Percentiles rank a stretch among this genome's conserved stretches.
These are phyloP conservation scores for Cotesia vestalis DNA, from an alignment of 1,140 invertebrate species.

Conservation along the genomic window DNA sequence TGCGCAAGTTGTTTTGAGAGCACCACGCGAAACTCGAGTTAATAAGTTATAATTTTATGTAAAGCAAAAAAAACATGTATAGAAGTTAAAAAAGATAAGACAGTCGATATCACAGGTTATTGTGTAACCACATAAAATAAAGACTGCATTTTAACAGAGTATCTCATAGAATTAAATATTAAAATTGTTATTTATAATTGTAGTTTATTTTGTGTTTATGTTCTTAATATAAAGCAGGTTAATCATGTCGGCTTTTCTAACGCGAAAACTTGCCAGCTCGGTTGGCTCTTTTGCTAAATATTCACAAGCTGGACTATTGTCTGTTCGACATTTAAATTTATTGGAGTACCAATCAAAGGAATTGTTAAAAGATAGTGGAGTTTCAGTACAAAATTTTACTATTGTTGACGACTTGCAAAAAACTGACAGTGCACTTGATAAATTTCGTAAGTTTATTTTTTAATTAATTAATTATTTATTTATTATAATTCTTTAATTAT, in stretches of 20 bases:
- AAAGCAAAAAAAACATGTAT: conserved; percentile 32
- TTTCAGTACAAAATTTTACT: conserved; percentile 94
- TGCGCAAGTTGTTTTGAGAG: background rate
- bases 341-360: conserved; percentile 99
- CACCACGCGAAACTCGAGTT: background rate
- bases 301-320: conserved; percentile 46
- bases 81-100: conserved; percentile 17
- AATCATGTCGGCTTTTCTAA: conserved; percentile 49
- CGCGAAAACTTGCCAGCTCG: conserved; percentile 30
- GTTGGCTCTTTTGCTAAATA: conserved; percentile 50
- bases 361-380: conserved; percentile 85
- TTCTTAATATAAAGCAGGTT: conserved; percentile 32
- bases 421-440: conserved; percentile 73
- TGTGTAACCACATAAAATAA: background rate
- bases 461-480: background rate
- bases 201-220: too few species aligned
- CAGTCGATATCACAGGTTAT: conserved; percentile 3
- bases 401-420: conserved; percentile 81
- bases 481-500: too few species aligned
- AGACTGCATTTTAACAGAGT: background rate
- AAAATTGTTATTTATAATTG: too few species aligned
- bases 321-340: conserved; percentile 81
- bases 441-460: conserved; percentile 77
- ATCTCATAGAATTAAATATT: too few species aligned
- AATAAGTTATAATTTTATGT: conserved; percentile 30